Evolutionary conservation across 2,113 vertebrate species (phyloP).

Genomic region (Gambusia affinis): DNA sequence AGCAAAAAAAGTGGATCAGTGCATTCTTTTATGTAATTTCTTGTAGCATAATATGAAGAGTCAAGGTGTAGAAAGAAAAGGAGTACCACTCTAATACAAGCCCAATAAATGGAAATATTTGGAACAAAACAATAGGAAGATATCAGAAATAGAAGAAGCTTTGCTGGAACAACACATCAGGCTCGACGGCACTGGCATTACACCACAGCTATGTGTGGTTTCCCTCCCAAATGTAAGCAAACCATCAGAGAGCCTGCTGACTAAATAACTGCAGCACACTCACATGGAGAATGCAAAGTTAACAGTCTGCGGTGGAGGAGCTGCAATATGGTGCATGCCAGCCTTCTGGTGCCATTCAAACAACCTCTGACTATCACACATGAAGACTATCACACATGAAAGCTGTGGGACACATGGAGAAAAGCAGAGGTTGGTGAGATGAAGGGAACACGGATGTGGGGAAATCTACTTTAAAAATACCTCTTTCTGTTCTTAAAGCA

Average conservation of each 20-base stretch:
- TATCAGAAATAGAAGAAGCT: neutral
- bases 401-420: constrained; percentile 41
- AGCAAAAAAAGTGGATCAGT: too few relatives aligned
- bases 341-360: constrained; percentile 47
- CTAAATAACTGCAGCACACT: constrained; percentile 49
- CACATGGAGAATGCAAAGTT: constrained; percentile 57
- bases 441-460: constrained; percentile 10
- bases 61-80: too few relatives aligned
- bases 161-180: constrained; percentile 2
- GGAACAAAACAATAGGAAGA: neutral
- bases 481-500: neutral
- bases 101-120: too few relatives aligned
- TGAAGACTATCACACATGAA: constrained; percentile 61
- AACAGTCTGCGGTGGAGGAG: constrained; percentile 51
- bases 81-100: too few relatives aligned
- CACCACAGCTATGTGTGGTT: constrained; percentile 54
- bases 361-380: constrained; percentile 46
- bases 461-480: constrained; percentile 30
- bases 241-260: constrained; percentile 40
- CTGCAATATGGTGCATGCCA: constrained; percentile 36
- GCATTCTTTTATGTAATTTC: too few relatives aligned
- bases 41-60: too few relatives aligned
- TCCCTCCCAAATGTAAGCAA: constrained; percentile 39
- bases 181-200: constrained; percentile 27
- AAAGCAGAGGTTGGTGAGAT: constrained; percentile 33